Conservation (phyloP, 2,113 vertebrate genomes). For the Tenrec ecaudatus region DNA sequence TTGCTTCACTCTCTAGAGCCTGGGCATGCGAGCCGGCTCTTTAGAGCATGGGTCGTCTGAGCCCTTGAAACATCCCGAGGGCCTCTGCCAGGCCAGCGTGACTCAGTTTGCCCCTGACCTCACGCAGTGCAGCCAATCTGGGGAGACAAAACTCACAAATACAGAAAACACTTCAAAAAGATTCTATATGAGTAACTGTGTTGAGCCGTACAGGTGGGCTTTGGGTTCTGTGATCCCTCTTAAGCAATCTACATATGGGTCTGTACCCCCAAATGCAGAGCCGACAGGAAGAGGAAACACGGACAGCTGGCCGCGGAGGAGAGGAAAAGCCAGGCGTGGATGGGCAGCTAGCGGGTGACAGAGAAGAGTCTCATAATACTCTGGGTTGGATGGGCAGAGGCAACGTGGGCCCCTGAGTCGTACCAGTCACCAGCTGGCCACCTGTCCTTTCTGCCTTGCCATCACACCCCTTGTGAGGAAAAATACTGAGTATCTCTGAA, state of each 20-base stretch:
- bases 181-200: neutral
- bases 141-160: neutral
- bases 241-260: neutral
- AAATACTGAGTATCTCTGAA: neutral
- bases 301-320: neutral
- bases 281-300: neutral
- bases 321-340: neutral
- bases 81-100: neutral
- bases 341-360: neutral
- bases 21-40: neutral
- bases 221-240: neutral
- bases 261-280: neutral
- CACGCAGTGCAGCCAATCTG: neutral
- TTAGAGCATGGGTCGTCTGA: neutral
- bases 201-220: neutral
- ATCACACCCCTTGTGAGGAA: neutral
- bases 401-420: neutral
- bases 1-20: neutral
- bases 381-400: neutral
- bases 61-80: neutral
- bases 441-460: neutral
- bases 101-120: neutral
- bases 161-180: neutral
- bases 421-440: neutral
- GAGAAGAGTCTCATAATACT: neutral